A percentile compares a stretch with the other conserved stretches of the same genome.
These are phyloP conservation scores for Blastobasis lacticolella DNA, from an alignment of 2,888 invertebrate genomes.

Conservation along the genomic window DNA sequence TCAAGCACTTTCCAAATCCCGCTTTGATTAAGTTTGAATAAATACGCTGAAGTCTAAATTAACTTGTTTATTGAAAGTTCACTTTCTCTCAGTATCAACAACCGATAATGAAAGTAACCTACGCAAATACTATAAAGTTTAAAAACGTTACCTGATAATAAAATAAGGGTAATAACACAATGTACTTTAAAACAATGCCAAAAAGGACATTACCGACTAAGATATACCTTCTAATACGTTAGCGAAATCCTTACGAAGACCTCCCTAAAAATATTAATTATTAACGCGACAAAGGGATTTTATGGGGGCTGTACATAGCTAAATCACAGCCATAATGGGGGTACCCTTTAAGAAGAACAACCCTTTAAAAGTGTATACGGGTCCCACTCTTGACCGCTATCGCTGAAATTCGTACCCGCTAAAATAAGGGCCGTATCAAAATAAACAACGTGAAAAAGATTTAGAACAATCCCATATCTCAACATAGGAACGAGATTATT, in stretches of 20 bases:
- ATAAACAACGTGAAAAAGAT: conserved; percentile 7
- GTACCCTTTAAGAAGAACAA: conserved; percentile 3
- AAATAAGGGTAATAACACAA: too few species aligned
- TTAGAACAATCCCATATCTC: conserved; percentile 2
- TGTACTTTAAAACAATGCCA: too few species aligned
- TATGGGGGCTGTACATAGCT: conserved; percentile 3
- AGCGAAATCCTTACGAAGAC: not conserved
- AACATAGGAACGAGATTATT: conserved; percentile 1
- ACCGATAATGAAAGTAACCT: too few species aligned
- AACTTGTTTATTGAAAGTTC: too few species aligned
- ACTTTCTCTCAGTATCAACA: too few species aligned
- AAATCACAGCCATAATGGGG: conserved; percentile 2
- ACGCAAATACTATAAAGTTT: too few species aligned
- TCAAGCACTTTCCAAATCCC: too few species aligned
- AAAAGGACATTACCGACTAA: too few species aligned
- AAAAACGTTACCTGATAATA: too few species aligned
- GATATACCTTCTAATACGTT: not conserved
- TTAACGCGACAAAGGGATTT: not conserved
- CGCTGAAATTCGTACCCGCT: too few species aligned
- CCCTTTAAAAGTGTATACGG: conserved; percentile 5
- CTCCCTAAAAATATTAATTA: conserved; percentile 1
- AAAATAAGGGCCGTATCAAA: conserved; percentile 5
- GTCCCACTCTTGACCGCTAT: not conserved
- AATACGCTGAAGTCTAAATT: too few species aligned
- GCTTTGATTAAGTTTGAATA: too few species aligned